Percentiles rank a stretch among this genome's conserved stretches.
phyloP scores from a whole-genome alignment of 2,888 invertebrate genomes.

The Theristus sp. region DNA sequence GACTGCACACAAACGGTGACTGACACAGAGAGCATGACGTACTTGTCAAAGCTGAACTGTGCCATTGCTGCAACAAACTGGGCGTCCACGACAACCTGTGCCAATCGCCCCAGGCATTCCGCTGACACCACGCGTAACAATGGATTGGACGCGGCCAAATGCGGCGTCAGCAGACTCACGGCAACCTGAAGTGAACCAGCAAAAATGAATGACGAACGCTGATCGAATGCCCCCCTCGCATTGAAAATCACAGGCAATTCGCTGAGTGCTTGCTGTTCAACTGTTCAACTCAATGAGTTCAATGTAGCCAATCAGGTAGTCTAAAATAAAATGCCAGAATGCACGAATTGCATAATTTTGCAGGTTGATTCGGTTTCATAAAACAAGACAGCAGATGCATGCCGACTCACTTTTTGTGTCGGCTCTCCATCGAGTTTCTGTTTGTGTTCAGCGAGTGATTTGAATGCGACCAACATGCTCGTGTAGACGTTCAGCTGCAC shows the following conservation, averaged over 20 bases:
- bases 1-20: slow-evolving; percentile 1
- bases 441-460: slow-evolving; percentile 30
- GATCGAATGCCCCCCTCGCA: too few species aligned
- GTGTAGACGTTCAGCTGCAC: slow-evolving; percentile 83
- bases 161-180: slow-evolving; percentile 29
- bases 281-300: too few species aligned
- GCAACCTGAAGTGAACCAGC: slow-evolving; percentile 1
- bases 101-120: slow-evolving; percentile 78
- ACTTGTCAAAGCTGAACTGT: slow-evolving; percentile 66
- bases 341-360: too few species aligned
- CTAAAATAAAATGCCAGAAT: too few species aligned
- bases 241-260: too few species aligned
- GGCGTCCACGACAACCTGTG: slow-evolving; percentile 67
- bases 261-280: too few species aligned
- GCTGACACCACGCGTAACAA: slow-evolving; percentile 75
- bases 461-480: slow-evolving; percentile 67
- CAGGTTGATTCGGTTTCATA: too few species aligned
- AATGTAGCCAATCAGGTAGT: too few species aligned
- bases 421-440: slow-evolving; percentile 14
- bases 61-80: slow-evolving; percentile 66
- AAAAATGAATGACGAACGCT: too few species aligned
- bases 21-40: slow-evolving; percentile 10
- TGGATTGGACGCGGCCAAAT: slow-evolving; percentile 35
- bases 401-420: slow-evolving; percentile 12
- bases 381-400: too few species aligned